A percentile compares a stretch with the other conserved stretches of the same genome.
These are phyloP conservation scores for Orcinus orca DNA, from an alignment of 2,113 vertebrate species.

Conservation along the genomic window DNA sequence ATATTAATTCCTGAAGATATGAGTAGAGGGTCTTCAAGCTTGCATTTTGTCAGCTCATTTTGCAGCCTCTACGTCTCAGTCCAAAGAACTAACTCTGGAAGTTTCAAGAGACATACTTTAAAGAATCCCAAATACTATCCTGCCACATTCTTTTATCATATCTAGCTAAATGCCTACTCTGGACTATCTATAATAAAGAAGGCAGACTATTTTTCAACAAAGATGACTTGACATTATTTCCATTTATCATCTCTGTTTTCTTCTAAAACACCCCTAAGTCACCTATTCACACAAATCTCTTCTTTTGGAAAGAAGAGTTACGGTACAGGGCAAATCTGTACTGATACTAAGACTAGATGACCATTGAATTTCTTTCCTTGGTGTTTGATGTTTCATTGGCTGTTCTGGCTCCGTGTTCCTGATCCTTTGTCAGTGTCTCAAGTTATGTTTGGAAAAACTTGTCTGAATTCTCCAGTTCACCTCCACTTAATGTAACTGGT, in stretches of 20 bases:
- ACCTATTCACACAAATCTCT: neutral
- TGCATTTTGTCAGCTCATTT: neutral
- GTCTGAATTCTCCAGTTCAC: neutral
- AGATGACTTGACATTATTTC: neutral
- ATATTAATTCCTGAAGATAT: neutral
- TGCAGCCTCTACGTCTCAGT: neutral
- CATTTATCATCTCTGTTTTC: neutral
- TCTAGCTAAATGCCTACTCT: neutral
- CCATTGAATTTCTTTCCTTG: neutral
- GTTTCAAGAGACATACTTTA: neutral
- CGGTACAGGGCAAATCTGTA: neutral
- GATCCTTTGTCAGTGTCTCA: slow-evolving; percentile 8
- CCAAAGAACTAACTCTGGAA: neutral
- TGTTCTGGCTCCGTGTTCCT: neutral
- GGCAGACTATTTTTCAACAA: neutral
- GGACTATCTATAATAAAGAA: neutral
- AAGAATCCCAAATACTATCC: neutral
- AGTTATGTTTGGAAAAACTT: slow-evolving; percentile 2
- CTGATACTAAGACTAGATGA: neutral
- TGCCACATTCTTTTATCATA: neutral
- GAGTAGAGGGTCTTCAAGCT: neutral
- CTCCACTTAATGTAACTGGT: neutral
- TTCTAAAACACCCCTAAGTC: neutral
- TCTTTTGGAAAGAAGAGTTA: neutral
- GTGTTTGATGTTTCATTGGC: neutral